Base-by-base conservation (phyloP, 1,140 invertebrate species). In the Drusus annulatus region DNA sequence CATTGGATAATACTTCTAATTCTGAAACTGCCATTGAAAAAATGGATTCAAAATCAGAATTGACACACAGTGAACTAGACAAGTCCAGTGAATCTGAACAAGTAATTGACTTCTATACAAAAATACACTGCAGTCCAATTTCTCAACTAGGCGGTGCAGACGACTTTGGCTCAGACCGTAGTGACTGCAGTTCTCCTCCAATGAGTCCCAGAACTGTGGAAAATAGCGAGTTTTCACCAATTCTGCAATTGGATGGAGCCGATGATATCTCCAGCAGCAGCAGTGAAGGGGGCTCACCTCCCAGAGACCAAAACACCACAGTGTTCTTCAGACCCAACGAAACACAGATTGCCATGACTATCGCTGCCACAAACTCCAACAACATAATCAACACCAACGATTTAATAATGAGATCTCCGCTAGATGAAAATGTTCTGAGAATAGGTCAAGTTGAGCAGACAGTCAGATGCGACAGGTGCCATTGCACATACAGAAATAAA, bases 401-500 rank as follows among this genome's bases (percentile, higher is more conserved):
- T 86, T 85, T 89, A 83, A 88, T 86, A 81, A 90, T 88, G 90
- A 89, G 87, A 58, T 74, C 77, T 31, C 86, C 87, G n/a, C 84
- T 88, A 54, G 87, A 90, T 83, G 87, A 90, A 63, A 85, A 81
- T 75, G 85, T 87, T 17, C 84, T 84, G 23, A 84, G 83, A 71
- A 81, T 86, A 52, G 87, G 86, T 54, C 88, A 88, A 71, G 87
- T 86, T 52, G 93, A 94, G 83, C 93, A 92, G 81, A 94, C 96
- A 17, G 96, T 97, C 0, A 96, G 94, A 84, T 98, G 97, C 88
- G 92, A 94, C 81, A 92, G 94, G 73, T 98, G 97, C 86, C 95
- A 96, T 84, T 94, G 96, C 84, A 95, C 96, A 3, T 98, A 98
- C 86, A 91, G 97, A 85, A 98, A 96, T 13, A 93, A 93, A 82